A percentile compares a stretch with the other conserved stretches of the same genome.
Conservation (phyloP, 2,888 invertebrate genomes). For the Axea sp. region DNA sequence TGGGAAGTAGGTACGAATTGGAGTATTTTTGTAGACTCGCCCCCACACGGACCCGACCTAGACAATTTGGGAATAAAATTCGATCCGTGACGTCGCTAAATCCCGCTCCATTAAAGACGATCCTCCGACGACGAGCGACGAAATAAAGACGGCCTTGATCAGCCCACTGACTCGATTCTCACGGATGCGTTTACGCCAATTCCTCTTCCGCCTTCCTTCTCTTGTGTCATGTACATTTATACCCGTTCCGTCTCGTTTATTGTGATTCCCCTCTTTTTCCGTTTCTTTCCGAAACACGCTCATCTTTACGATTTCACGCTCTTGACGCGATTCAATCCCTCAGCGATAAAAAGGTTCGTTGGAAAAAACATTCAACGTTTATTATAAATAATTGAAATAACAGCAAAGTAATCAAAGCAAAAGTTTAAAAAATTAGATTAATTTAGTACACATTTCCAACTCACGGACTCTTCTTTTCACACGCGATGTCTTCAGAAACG, state of each 20-base stretch:
- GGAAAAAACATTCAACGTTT: neutral
- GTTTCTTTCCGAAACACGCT: neutral
- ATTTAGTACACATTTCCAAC: too few species aligned
- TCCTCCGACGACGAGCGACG: constrained; percentile 12
- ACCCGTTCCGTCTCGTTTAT: constrained; percentile 37
- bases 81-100: constrained; percentile 19
- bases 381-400: too few species aligned
- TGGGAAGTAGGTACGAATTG: constrained; percentile 3
- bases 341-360: neutral
- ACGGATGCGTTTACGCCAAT: constrained; percentile 51
- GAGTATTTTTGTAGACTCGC: constrained; percentile 45
- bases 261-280: neutral
- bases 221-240: constrained; percentile 34
- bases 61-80: constrained; percentile 38
- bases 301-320: constrained; percentile 10
- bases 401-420: too few species aligned
- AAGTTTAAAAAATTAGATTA: too few species aligned
- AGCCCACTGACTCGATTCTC: constrained; percentile 62
- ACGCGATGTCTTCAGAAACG: too few species aligned
- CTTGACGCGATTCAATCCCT: too few species aligned
- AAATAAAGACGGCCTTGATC: constrained; percentile 64
- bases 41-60: constrained; percentile 54
- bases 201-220: constrained; percentile 41
- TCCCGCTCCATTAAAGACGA: constrained; percentile 12
- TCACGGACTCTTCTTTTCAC: too few species aligned